These are phyloP conservation scores for Porites australiensis DNA, from an alignment of 64 coral and sea anemone genomes.

Conservation along the genomic window DNA sequence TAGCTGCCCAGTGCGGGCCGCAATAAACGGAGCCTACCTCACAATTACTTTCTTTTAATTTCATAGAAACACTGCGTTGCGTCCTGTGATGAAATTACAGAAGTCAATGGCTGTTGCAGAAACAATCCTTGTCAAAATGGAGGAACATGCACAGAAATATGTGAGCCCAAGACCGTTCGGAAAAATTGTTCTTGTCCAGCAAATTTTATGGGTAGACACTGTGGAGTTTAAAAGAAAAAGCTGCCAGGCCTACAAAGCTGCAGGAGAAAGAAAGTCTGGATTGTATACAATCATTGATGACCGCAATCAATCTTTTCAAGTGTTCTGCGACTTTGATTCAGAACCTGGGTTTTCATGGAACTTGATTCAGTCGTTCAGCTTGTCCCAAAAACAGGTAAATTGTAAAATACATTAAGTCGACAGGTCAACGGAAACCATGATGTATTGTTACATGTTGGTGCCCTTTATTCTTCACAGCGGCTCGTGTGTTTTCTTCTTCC, in stretches of 20 bases:
- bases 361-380: constrained; percentile 32
- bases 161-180: constrained; percentile 27
- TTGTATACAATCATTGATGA: constrained; percentile 33
- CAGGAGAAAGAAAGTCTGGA: not conserved
- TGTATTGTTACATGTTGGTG: no score
- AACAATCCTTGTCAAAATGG: constrained; percentile 37
- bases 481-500: no score
- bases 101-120: constrained; percentile 23
- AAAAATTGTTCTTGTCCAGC: constrained; percentile 18
- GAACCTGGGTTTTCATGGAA: constrained; percentile 27
- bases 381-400: no score
- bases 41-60: no score
- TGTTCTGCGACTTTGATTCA: constrained; percentile 56
- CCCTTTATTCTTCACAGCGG: no score
- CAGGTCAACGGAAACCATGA: no score
- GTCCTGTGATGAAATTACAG: not conserved
- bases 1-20: no score
- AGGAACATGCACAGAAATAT: constrained; percentile 43
- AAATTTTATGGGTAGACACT: constrained; percentile 43
- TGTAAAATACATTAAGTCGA: no score
- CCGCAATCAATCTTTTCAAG: constrained; percentile 9
- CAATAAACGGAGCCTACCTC: no score
- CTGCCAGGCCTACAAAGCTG: constrained; percentile 28
- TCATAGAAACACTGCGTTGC: not conserved
- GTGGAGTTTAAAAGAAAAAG: constrained; percentile 39